Evolutionary conservation across 2,113 vertebrate species (phyloP).

Genomic region (Cebidichthys violaceus): DNA sequence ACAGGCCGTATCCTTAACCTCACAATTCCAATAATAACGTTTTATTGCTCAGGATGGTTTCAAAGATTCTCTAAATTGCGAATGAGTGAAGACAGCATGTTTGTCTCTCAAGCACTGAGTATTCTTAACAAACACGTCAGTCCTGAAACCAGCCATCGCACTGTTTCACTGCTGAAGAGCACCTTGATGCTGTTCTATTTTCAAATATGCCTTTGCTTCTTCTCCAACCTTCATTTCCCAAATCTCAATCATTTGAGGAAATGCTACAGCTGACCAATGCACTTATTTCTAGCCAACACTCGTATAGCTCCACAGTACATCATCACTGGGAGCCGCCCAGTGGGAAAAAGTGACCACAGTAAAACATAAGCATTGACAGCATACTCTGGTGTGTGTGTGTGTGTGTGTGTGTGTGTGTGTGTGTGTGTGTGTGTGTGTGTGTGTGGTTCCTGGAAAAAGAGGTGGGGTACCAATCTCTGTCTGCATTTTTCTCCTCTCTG

Average conservation of each 20-base stretch:
- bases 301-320: background rate
- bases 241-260: background rate
- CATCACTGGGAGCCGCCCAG: background rate
- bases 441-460: background rate
- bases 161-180: background rate
- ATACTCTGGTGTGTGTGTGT: background rate
- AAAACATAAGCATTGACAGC: slow-evolving; percentile 5
- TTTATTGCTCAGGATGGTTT: background rate
- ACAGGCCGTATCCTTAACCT: background rate
- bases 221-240: background rate
- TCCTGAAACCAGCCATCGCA: background rate
- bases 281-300: background rate
- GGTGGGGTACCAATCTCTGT: background rate
- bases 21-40: background rate
- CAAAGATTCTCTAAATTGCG: background rate
- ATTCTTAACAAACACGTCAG: background rate
- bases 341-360: background rate
- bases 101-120: background rate
- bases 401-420: too few species aligned
- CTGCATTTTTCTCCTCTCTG: slow-evolving; percentile 1
- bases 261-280: background rate
- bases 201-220: background rate
- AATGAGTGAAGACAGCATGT: background rate
- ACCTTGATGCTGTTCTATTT: background rate
- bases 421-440: background rate